Percentiles rank a stretch among this genome's conserved stretches.
Evolutionary conservation across 2,888 invertebrate genomes (phyloP).

Genomic region (Dugesia japonica): DNA sequence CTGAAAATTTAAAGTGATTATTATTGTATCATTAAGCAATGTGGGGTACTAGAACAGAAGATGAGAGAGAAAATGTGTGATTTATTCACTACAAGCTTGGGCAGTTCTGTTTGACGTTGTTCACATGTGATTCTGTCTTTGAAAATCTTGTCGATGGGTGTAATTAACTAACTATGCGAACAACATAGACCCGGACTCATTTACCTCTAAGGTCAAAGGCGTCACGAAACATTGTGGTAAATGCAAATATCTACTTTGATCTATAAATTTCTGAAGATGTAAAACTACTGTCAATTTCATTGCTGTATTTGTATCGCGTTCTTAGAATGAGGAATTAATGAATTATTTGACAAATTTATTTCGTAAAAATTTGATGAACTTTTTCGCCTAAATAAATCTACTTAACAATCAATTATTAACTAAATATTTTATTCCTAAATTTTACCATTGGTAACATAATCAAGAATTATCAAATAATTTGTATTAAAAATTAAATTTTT

Average conservation of each 20-base stretch:
- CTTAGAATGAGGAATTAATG: neutral
- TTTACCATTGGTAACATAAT: too few species aligned
- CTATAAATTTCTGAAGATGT: neutral
- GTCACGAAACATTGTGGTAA: constrained; percentile 20
- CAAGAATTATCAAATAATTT: too few species aligned
- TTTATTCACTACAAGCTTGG: constrained; percentile 15
- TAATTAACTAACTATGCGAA: constrained; percentile 4
- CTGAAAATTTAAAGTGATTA: neutral
- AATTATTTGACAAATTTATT: neutral
- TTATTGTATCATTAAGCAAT: neutral
- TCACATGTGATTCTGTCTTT: constrained; percentile 14
- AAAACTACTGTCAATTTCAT: constrained; percentile 5
- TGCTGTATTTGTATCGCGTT: constrained; percentile 4
- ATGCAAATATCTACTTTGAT: constrained; percentile 20
- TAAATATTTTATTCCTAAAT: too few species aligned
- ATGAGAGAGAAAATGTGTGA: constrained; percentile 20
- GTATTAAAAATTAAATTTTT: too few species aligned
- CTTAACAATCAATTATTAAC: neutral
- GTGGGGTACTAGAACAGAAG: neutral
- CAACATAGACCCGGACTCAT: constrained; percentile 13
- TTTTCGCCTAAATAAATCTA: neutral
- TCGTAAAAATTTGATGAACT: neutral
- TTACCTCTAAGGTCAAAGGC: constrained; percentile 20
- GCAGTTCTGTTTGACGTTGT: constrained; percentile 20
- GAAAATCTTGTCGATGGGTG: neutral